Evolutionary conservation across 64 coral and sea anemone species (phyloP).

Genomic region (Platygyra sinensis): DNA sequence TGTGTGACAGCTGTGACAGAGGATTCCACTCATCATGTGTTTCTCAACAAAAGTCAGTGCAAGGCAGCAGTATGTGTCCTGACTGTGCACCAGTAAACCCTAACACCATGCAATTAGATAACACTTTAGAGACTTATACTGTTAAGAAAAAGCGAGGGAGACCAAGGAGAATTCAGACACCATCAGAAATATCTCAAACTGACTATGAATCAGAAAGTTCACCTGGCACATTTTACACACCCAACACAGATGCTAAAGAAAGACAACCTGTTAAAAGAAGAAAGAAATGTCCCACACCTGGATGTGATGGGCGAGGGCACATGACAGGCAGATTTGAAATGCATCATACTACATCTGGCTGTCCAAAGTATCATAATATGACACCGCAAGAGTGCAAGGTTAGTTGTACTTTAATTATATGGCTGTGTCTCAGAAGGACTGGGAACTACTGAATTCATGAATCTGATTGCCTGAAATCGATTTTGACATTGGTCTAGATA

Average conservation of each 20-base stretch:
- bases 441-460: too few species aligned
- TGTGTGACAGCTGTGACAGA: slow-evolving; percentile 77
- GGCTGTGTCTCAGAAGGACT: too few species aligned
- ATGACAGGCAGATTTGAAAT: slow-evolving; percentile 82
- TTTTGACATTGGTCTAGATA: too few species aligned
- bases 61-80: slow-evolving; percentile 41
- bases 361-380: slow-evolving; percentile 82
- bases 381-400: slow-evolving; percentile 84
- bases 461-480: too few species aligned
- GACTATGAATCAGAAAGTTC: slow-evolving; percentile 59
- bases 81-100: slow-evolving; percentile 31
- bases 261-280: slow-evolving; percentile 1
- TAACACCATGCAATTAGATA: neutral
- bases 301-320: slow-evolving; percentile 89
- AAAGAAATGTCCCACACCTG: slow-evolving; percentile 80
- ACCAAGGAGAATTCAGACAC: slow-evolving; percentile 38
- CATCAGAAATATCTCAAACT: slow-evolving; percentile 22
- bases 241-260: neutral
- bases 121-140: neutral
- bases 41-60: slow-evolving; percentile 49
- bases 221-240: neutral
- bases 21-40: slow-evolving; percentile 85
- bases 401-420: neutral
- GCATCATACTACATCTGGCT: slow-evolving; percentile 86
- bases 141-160: slow-evolving; percentile 58